Evolutionary conservation across 2,797 vertebrate genomes (phyloP), one percentile per base, ranked within the genome.

Genomic region (Gymnothorax javanicus): DNA sequence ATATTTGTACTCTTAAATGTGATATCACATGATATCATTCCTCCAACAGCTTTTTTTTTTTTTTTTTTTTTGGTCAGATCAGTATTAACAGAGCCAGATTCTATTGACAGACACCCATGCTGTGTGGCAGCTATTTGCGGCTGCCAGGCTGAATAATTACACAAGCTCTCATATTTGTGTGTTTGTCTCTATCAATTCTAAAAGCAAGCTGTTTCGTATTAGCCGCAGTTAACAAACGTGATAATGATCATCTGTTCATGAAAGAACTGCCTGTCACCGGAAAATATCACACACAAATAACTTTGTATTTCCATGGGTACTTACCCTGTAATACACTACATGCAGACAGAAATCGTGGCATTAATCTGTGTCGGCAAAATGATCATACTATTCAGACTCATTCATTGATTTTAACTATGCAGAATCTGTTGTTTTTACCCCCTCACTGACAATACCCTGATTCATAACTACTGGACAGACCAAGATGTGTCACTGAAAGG

Each of bases 71-170:
- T 83, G 50, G 25, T 83, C 82, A 83, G 88, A 58, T 77, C 85
- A 79, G 43, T 69, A 60, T 58, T 83, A 75, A 83, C 67, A 58
- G 58, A 52, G 52, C 88, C 84, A 85, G 56, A 59, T n/a, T 87
- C 83, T 88, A 89, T 87, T 88, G 84, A 89, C 88, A 90, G 85
- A 88, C 83, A 15, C 84, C 69, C 54, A 52, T 77, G 82, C 85
- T 88, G 64, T 56, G 52, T 43, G 73, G 89, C 69, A 52, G 62
- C 64, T 83, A 73, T 84, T 64, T 85, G 20, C 75, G 64, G 87
- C 85, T 90, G 87, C 88, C 90, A 89, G 87, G 79, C 86, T 90
- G 88, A 79, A 43, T 77, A 27, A 57, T 84, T 88, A 88, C 25
- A 0, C 59, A 75, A 64, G 59, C 64, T 82, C 83, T 75, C 89